These are phyloP conservation scores for Euzetes globulus DNA, from an alignment of 2,888 invertebrate genomes.

Conservation along the genomic window DNA sequence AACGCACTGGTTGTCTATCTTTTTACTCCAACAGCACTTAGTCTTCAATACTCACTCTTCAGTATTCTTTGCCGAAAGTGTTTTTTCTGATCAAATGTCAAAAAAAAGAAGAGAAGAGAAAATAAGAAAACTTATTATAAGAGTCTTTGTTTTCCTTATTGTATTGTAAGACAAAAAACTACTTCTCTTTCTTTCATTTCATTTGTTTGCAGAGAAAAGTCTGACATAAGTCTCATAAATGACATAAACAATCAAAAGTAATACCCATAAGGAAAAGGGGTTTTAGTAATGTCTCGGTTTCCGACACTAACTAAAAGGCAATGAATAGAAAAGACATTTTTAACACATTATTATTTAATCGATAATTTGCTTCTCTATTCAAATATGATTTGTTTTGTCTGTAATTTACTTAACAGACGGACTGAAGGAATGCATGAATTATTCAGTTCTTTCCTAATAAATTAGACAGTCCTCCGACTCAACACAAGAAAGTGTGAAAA, in stretches of 20 bases:
- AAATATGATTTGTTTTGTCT: neutral
- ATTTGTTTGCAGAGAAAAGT: conserved; percentile 5
- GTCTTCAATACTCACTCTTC: neutral
- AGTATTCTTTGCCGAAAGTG: neutral
- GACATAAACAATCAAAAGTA: neutral
- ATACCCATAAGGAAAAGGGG: too few species aligned
- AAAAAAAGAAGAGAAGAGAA: neutral
- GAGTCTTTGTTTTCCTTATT: neutral
- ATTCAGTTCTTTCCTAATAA: neutral
- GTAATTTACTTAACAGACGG: neutral
- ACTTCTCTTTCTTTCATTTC: neutral
- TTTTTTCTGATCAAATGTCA: neutral
- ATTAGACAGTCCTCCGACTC: neutral
- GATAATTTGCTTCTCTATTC: neutral
- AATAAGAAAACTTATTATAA: conserved; percentile 1
- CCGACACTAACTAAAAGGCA: neutral
- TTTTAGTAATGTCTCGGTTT: neutral
- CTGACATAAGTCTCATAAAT: conserved; percentile 10
- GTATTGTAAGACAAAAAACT: neutral
- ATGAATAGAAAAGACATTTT: neutral
- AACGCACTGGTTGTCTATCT: neutral
- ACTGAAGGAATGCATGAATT: neutral
- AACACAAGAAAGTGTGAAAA: neutral
- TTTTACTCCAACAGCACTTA: neutral
- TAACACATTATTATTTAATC: conserved; percentile 3